phyloP scores from a whole-genome alignment of 2,113 vertebrate species.

The Pycnonotus jocosus region DNA sequence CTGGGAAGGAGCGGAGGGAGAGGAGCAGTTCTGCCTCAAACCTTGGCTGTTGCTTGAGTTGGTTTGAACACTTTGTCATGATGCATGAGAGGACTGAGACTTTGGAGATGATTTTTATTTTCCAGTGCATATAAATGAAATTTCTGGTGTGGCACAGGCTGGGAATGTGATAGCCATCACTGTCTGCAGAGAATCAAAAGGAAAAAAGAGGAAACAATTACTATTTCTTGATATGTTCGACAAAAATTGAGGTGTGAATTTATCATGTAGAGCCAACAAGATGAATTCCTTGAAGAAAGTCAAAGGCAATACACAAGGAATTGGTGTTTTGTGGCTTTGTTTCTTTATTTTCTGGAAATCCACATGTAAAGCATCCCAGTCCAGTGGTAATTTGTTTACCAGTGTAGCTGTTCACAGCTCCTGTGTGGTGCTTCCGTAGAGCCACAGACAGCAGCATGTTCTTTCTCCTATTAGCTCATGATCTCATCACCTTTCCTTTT shows the following conservation, averaged over 20 bases:
- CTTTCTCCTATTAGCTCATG: constrained; percentile 44
- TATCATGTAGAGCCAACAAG: neutral
- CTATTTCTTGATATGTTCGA: neutral
- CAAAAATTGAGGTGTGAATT: neutral
- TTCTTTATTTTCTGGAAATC: neutral
- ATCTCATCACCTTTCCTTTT: constrained; percentile 35
- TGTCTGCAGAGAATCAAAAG: neutral
- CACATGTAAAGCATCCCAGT: neutral
- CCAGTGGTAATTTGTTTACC: neutral
- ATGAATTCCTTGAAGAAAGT: neutral
- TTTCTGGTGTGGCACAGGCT: neutral
- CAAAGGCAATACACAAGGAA: neutral
- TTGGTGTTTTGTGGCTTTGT: neutral
- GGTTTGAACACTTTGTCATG: neutral
- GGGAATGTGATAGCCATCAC: neutral
- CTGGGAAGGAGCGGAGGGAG: neutral
- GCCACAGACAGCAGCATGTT: neutral
- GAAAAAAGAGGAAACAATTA: neutral
- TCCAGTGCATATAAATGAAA: neutral
- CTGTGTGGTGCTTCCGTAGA: rapidly evolving
- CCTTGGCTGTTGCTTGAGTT: neutral
- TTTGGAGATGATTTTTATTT: neutral
- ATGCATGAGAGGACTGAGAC: neutral
- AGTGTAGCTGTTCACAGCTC: neutral
- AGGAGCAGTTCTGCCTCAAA: neutral